Percentiles rank a stretch among this genome's conserved stretches.
Evolutionary conservation across 1,140 invertebrate species (phyloP).

Genomic region (Pomacea maculata): DNA sequence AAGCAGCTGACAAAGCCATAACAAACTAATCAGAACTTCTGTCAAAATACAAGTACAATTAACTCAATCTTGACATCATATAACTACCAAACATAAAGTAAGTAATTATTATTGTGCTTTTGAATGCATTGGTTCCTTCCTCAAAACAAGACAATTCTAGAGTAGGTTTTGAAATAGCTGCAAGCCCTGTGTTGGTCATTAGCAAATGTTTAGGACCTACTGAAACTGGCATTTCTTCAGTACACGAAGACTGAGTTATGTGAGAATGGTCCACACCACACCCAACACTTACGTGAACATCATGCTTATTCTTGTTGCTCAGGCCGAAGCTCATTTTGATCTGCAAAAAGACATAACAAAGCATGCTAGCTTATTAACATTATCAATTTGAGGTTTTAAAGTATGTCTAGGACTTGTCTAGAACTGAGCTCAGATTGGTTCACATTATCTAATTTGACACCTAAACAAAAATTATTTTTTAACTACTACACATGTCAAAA

Average conservation of each 20-base stretch:
- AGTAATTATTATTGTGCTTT: not conserved
- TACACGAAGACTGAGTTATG: no score
- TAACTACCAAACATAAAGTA: not conserved
- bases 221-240: no score
- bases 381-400: not conserved
- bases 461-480: no score
- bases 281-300: conserved; percentile 17
- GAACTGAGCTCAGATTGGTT: not conserved
- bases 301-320: conserved; percentile 15
- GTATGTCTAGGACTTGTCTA: not conserved
- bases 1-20: no score
- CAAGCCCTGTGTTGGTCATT: no score
- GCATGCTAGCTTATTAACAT: not conserved
- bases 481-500: no score
- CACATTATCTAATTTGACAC: no score
- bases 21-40: no score
- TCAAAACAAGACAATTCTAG: not conserved
- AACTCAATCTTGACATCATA: no score
- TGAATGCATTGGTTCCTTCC: no score
- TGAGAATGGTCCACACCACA: not conserved
- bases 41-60: no score
- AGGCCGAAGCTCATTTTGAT: not conserved
- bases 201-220: not conserved
- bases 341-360: not conserved
- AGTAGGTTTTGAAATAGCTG: no score